A percentile compares a stretch with the other conserved stretches of the same genome.
Evolutionary conservation across 1,140 invertebrate genomes (phyloP).

Genomic region (Galendromus occidentalis): DNA sequence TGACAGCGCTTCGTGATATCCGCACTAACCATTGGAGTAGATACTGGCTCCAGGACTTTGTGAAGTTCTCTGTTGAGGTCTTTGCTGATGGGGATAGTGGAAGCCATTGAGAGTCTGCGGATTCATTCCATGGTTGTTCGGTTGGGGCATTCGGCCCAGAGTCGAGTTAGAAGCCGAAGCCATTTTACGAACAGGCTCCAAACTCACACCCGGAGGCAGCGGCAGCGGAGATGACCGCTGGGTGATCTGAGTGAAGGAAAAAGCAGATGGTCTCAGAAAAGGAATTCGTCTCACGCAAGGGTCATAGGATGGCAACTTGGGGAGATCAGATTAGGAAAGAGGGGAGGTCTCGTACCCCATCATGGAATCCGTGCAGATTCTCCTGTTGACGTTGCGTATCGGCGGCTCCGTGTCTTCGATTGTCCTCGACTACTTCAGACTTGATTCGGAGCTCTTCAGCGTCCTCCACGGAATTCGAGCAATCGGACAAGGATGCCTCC

Average conservation of each 20-base stretch:
- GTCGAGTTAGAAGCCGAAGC: neutral
- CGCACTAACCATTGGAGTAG: neutral
- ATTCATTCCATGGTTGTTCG: neutral
- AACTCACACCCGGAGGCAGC: neutral
- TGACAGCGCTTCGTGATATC: too few species aligned
- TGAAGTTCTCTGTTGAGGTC: neutral
- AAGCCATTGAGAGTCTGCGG: neutral
- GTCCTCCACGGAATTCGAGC: constrained; percentile 2
- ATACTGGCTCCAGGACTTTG: neutral
- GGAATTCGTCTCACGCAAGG: too few species aligned
- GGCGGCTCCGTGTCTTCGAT: neutral
- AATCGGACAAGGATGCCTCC: neutral
- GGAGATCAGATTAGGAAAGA: too few species aligned
- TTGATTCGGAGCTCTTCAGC: constrained; percentile 3
- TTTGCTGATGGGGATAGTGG: constrained; percentile 4
- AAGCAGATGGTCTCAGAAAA: too few species aligned
- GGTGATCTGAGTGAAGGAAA: neutral
- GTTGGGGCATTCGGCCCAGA: neutral
- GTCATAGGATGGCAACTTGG: too few species aligned
- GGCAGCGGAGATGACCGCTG: neutral
- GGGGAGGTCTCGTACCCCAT: too few species aligned
- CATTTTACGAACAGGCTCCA: neutral
- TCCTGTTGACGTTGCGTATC: too few species aligned
- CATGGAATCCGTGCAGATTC: too few species aligned
- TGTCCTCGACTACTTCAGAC: neutral